phyloP scores from a whole-genome alignment of 2,113 vertebrate species.

The Grallaria varia region DNA sequence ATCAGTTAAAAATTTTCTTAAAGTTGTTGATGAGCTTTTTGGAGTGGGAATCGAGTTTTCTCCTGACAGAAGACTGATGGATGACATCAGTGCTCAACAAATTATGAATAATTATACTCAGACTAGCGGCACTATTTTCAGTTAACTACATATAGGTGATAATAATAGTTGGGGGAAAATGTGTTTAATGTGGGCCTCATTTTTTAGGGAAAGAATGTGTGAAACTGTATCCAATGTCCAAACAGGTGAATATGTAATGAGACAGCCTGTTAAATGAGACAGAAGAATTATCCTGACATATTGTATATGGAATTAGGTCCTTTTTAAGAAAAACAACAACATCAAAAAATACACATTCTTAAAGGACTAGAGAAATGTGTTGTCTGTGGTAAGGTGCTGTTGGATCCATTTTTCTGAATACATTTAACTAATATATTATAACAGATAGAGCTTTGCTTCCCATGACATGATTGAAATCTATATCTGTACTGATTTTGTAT shows the following conservation, averaged over 20 bases:
- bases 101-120: conserved; percentile 2
- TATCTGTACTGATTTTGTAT: conserved; percentile 52
- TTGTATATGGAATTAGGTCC: not conserved
- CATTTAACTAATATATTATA: conserved; percentile 41
- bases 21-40: not conserved
- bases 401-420: conserved; percentile 43
- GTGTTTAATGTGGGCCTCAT: not conserved
- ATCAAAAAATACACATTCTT: not conserved
- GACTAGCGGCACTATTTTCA: not conserved
- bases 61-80: conserved; percentile 24
- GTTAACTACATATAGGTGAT: not conserved
- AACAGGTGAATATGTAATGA: not conserved
- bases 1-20: not conserved
- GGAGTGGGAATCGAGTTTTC: not conserved
- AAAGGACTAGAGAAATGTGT: not conserved
- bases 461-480: conserved; percentile 54
- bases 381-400: not conserved
- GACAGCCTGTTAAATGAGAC: not conserved
- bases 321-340: not conserved
- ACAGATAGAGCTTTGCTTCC: conserved; percentile 17
- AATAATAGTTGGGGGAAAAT: not conserved
- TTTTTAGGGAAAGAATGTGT: not conserved
- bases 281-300: not conserved
- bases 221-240: not conserved
- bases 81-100: not conserved